Evolutionary conservation across 2,113 vertebrate genomes (phyloP), one percentile per base, ranked within the genome.

Genomic region (Tragelaphus buxtoni): DNA sequence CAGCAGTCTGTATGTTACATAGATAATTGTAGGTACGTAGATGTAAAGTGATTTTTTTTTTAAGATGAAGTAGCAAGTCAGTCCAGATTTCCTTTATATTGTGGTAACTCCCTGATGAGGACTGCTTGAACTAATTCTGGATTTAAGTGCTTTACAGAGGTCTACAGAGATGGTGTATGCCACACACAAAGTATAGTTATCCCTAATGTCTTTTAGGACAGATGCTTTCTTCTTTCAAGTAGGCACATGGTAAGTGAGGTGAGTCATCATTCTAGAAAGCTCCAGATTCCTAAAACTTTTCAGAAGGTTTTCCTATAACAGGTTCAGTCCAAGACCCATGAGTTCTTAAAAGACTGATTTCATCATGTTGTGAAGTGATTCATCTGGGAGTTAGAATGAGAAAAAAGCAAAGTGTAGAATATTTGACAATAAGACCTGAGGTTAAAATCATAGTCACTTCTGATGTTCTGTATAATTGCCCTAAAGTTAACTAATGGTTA

Each of bases 401-500:
- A 88, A 92, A 77, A 91, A 95, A 85, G 53, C 7, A 63, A 60
- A 94, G 39, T 60, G 56, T 90, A 96, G 84, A 42, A 56, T 88
- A 80, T 60, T 94, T 96, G 88, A 84, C 42, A 84, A 53, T 80
- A 94, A 82, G 61, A 85, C 9, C 83, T 90, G 6, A 84, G 60
- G 45, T 35, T 90, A 90, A 88, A 92, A 45, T 88, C 14, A 9
- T 45, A 90, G 32, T 91, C 28, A 32, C 14, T 12, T 65, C 53
- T 87, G 58, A 72, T 76, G 92, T 96, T 80, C 5, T 77, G 13
- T 81, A 76, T 85, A 51, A 56, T 90, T 81, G 69, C 47, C 72
- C 49, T 90, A 65, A 89, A 87, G 22, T 97, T 90, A 94, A 55
- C 22, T 47, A 74, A 45, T 63, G 11, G 45, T 93, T 93, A 89